Evolutionary conservation across 2,113 vertebrate genomes (phyloP).

Genomic region (Mesitornis unicolor): DNA sequence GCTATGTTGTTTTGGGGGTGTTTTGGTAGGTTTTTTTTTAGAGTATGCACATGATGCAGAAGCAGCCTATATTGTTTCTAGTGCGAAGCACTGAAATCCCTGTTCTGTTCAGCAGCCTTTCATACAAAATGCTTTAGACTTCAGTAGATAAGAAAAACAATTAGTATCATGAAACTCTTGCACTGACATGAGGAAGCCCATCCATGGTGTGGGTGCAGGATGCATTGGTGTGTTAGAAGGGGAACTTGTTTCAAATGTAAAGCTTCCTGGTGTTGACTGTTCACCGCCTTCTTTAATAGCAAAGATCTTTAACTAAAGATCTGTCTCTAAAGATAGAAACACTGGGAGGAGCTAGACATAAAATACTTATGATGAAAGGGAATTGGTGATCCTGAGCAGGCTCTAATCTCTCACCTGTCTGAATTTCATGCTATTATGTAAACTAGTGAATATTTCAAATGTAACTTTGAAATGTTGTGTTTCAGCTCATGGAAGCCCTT

Average conservation of each 20-base stretch:
- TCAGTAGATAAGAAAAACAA: background rate
- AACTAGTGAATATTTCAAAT: background rate
- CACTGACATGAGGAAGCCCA: background rate
- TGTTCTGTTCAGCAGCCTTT: background rate
- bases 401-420: background rate
- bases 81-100: background rate
- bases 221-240: background rate
- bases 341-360: background rate
- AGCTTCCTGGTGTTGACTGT: background rate
- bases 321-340: background rate
- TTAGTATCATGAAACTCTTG: background rate
- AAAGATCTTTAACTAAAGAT: background rate
- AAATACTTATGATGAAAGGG: background rate
- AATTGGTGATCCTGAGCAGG: background rate
- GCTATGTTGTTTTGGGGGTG: background rate
- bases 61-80: background rate
- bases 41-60: background rate
- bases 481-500: conserved; percentile 94
- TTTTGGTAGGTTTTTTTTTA: background rate
- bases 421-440: background rate
- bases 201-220: background rate
- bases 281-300: background rate
- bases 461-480: background rate
- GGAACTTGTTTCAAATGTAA: background rate
- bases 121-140: background rate